Percentiles rank a stretch among this genome's conserved stretches.
These are phyloP conservation scores for Gymnobelideus leadbeateri DNA, from an alignment of 2,113 vertebrate species.

Conservation along the genomic window DNA sequence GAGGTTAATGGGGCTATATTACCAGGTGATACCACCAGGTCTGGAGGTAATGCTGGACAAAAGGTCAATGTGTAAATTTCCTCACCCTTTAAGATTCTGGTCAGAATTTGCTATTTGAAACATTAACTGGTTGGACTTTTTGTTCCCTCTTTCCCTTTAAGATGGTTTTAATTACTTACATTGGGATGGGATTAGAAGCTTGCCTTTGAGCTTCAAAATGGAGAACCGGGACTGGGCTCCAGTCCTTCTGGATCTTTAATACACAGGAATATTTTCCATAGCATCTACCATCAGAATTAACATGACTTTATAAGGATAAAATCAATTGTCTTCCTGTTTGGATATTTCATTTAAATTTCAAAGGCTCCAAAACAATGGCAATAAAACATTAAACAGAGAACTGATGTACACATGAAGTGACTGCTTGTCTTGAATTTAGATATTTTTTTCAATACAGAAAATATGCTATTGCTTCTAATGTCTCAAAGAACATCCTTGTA, in stretches of 20 bases:
- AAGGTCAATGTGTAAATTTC: constrained; percentile 3
- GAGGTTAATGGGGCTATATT: background rate
- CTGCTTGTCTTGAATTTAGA: constrained; percentile 17
- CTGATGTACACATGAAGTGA: background rate
- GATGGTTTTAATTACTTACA: constrained; percentile 22
- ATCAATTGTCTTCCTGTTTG: constrained; percentile 33
- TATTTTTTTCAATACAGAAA: background rate
- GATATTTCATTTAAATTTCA: constrained; percentile 31
- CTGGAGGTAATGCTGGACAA: background rate
- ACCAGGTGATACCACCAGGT: background rate
- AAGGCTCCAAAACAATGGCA: constrained; percentile 8
- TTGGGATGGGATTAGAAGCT: constrained; percentile 18
- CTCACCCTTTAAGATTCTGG: constrained; percentile 45
- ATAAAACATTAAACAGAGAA: constrained; percentile 11
- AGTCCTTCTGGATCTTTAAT: background rate
- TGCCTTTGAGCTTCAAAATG: constrained; percentile 22
- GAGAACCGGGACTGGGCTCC: background rate
- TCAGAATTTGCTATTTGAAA: constrained; percentile 36
- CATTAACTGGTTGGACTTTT: background rate
- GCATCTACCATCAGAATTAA: background rate
- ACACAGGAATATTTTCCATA: background rate
- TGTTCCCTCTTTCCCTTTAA: background rate
- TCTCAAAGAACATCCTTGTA: background rate
- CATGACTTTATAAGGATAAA: constrained; percentile 44
- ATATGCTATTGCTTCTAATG: background rate